Conservation (phyloP, 2,113 vertebrate species). For the Carassius carassius region DNA sequence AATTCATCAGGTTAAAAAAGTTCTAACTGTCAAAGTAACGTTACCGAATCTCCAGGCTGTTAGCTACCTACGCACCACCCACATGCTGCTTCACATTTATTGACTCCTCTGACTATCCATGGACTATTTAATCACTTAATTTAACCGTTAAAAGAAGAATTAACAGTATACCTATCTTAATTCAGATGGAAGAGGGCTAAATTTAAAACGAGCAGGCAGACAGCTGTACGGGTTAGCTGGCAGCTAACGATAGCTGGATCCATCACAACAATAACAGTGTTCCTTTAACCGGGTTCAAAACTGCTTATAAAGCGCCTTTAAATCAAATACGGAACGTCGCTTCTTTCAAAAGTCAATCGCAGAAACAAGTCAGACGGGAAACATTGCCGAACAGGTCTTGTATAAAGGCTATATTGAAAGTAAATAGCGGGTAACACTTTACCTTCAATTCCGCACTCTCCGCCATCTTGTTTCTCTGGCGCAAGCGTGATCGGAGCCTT, state of each 20-base stretch:
- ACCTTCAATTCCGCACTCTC: slow-evolving; percentile 99
- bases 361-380: background rate
- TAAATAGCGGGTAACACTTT: slow-evolving; percentile 85
- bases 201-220: background rate
- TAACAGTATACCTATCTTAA: background rate
- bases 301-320: background rate
- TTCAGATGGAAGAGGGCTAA: background rate
- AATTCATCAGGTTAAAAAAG: background rate
- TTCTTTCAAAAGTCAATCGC: background rate
- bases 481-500: slow-evolving; percentile 84
- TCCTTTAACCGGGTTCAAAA: slow-evolving; percentile 25
- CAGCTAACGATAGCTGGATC: slow-evolving; percentile 18
- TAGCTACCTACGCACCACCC: slow-evolving; percentile 31
- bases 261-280: slow-evolving; percentile 67
- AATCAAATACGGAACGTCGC: slow-evolving; percentile 12
- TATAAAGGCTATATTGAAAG: slow-evolving; percentile 69
- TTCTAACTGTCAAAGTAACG: slow-evolving; percentile 29
- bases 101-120: background rate
- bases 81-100: background rate
- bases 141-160: background rate
- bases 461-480: slow-evolving; percentile 95
- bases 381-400: background rate
- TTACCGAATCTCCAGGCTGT: slow-evolving; percentile 24
- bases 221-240: slow-evolving; percentile 46
- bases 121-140: background rate